Evolutionary conservation across 1,140 invertebrate species (phyloP).

Genomic region (Phymastichus coffea): DNA sequence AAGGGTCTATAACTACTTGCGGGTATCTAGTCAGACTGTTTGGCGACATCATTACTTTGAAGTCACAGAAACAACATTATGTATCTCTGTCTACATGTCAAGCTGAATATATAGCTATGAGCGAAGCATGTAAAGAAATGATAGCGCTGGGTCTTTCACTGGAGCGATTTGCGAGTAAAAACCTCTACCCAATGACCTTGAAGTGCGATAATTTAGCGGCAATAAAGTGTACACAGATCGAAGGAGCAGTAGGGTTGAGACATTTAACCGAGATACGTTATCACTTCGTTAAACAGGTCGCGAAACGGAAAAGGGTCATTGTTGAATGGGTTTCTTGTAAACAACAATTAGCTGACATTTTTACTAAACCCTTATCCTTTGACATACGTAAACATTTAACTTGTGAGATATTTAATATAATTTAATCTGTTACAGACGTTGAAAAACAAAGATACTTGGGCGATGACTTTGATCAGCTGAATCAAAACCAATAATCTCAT

Average conservation of each 20-base stretch:
- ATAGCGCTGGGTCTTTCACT: neutral
- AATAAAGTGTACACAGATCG: neutral
- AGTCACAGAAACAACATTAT: slow-evolving; percentile 6
- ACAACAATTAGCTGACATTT: neutral
- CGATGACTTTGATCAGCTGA: too few relatives aligned
- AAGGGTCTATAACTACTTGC: slow-evolving; percentile 5
- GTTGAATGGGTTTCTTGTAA: neutral
- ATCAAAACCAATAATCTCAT: too few relatives aligned
- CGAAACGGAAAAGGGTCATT: neutral
- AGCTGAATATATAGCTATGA: slow-evolving; percentile 26
- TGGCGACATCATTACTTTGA: slow-evolving; percentile 1
- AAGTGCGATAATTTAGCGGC: slow-evolving; percentile 9
- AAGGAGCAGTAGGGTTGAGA: neutral
- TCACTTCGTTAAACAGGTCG: neutral
- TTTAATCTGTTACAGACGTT: too few relatives aligned
- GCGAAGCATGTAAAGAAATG: slow-evolving; percentile 18
- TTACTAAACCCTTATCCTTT: neutral
- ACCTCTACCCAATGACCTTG: neutral
- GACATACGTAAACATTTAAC: neutral
- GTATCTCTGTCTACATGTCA: slow-evolving; percentile 24
- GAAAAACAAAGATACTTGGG: too few relatives aligned
- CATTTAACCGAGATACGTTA: neutral
- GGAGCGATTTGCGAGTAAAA: neutral
- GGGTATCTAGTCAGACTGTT: slow-evolving; percentile 12
- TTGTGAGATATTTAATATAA: neutral